Evolutionary conservation across 1,140 invertebrate genomes (phyloP), one percentile per base, ranked within the genome.

Genomic region (Adelges cooleyi): DNA sequence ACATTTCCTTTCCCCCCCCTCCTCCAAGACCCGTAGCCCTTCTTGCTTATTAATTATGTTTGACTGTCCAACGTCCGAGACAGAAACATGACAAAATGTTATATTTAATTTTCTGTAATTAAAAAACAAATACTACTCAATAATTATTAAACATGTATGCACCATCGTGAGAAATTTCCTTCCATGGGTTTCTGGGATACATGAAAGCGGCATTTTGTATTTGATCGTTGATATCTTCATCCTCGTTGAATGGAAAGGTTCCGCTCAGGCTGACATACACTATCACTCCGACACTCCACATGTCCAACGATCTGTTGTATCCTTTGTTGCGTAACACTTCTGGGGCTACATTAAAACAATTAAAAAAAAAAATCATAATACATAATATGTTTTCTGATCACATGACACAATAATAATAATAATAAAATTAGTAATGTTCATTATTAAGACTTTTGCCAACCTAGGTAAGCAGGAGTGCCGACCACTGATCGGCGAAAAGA

Each of bases 261-360:
- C 95, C 95, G 72, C 90, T 95, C 33, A 98, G 77, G 69, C 92
- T 95, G 18, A 89, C 96, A 75, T 99, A 99, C 53, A 98, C 86
- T 69, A 99, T 98, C 0, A 99, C 96, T 22, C 96, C 96, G 53
- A 98, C 94, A 71, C 92, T 95, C 96, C 96, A 99, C 95, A 99
- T 98, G 77, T 99, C 96, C 69, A 99, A 77, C 0, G 93, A 97
- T 20, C 95, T 80, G 77, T 99, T 99, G 78, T 99, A 99, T 11
- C 95, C 93, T 78, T 98, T 98, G 75, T 98, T 98, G 65, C 95
- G 83, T 17, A 99, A 77, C 1, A 99, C 96, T 79, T 98, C 94
- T 1, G 96, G 95, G n/a, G 96, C 95, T 88, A 77, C 68, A 77
- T 76, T 73, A 13, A 67, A 59, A 68, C 27, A 65, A 66, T 46